Evolutionary conservation across 1,140 invertebrate species (phyloP).

Genomic region (Drosophila ficusphila): DNA sequence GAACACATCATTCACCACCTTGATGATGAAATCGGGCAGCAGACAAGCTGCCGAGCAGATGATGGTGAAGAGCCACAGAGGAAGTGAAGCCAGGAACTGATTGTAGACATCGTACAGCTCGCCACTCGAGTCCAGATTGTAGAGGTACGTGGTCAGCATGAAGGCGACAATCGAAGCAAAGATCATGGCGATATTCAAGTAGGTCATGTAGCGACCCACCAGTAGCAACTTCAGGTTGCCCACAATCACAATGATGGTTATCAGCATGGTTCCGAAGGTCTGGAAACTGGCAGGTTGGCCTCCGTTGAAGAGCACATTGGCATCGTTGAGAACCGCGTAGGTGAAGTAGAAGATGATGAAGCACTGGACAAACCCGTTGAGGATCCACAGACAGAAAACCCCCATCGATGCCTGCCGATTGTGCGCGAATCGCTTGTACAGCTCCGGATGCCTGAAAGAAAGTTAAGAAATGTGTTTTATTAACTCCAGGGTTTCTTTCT

Average conservation of each 20-base stretch:
- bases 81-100: constrained; percentile 85
- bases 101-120: constrained; percentile 87
- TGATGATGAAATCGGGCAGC: constrained; percentile 85
- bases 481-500: no score
- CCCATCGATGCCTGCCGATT: constrained; percentile 87
- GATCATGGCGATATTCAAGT: constrained; percentile 86
- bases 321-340: constrained; percentile 70
- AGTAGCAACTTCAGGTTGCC: constrained; percentile 87
- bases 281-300: constrained; percentile 83
- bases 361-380: constrained; percentile 85
- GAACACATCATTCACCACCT: constrained; percentile 52
- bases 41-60: constrained; percentile 86
- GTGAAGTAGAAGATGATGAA: constrained; percentile 85
- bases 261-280: constrained; percentile 85
- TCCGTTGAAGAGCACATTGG: constrained; percentile 80
- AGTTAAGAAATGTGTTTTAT: no score
- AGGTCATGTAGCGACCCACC: constrained; percentile 87
- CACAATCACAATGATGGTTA: constrained; percentile 85
- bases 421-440: constrained; percentile 88
- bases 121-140: constrained; percentile 86
- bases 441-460: constrained; percentile 85
- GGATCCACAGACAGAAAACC: constrained; percentile 88
- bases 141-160: constrained; percentile 85
- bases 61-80: constrained; percentile 87
- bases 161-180: constrained; percentile 86